Evolutionary conservation across 2,797 vertebrate species (phyloP).

Genomic region (Holocentrus rufus): DNA sequence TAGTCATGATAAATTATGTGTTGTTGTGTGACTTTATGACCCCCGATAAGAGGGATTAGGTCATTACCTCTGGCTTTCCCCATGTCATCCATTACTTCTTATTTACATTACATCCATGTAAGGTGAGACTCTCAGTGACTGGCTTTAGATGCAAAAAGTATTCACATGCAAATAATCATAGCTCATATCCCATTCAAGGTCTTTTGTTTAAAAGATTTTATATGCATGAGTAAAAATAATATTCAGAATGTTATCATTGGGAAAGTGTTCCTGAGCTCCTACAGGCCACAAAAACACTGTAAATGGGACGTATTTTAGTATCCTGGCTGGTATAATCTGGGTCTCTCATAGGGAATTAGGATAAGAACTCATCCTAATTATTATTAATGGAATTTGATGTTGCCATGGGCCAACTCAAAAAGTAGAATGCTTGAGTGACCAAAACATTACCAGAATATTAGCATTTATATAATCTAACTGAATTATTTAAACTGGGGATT

Average conservation of each 20-base stretch:
- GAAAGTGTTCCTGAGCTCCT: neutral
- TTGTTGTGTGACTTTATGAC: constrained; percentile 33
- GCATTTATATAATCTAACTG: no score
- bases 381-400: no score
- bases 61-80: constrained; percentile 48
- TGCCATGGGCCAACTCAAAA: neutral
- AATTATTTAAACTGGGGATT: neutral
- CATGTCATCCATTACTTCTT: neutral
- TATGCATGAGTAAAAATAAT: neutral
- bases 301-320: neutral
- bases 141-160: constrained; percentile 1
- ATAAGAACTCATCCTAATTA: neutral
- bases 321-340: neutral
- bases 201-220: no score
- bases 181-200: neutral
- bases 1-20: neutral
- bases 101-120: neutral
- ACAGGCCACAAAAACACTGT: neutral
- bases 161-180: neutral
- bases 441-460: neutral
- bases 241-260: neutral
- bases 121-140: neutral
- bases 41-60: constrained; percentile 9
- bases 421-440: no score
- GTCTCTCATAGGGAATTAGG: neutral